These are phyloP conservation scores for Patella vulgata DNA, from an alignment of 1,140 invertebrate species.

Conservation along the genomic window DNA sequence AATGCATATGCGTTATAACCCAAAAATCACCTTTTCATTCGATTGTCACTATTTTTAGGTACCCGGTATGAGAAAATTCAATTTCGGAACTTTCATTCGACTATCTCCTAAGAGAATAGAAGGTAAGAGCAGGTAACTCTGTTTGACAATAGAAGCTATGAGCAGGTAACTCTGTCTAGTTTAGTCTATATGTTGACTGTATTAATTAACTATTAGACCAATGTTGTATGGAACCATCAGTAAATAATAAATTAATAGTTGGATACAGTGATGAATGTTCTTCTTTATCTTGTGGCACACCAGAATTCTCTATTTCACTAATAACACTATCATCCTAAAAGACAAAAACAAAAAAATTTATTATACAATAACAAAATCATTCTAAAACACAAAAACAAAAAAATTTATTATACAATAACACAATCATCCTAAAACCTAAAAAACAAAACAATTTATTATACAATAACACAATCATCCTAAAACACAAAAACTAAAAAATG, in stretches of 20 bases:
- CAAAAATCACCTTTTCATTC: no score
- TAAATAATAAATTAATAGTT: conserved; percentile 44
- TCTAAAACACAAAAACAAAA: conserved; percentile 23
- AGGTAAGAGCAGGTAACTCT: no score
- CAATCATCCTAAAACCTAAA: conserved; percentile 30
- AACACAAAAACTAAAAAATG: not conserved
- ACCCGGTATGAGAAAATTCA: no score
- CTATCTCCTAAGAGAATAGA: no score
- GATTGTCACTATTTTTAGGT: no score
- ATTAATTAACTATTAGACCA: no score
- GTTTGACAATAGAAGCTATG: no score
- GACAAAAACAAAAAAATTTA: not conserved
- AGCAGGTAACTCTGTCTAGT: no score
- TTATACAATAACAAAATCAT: conserved; percentile 16
- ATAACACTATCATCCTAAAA: conserved; percentile 34
- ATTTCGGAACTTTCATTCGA: no score
- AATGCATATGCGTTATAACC: no score
- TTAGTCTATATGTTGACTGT: no score
- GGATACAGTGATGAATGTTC: conserved; percentile 46
- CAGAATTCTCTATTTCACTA: conserved; percentile 26
- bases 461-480: conserved; percentile 31
- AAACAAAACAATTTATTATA: not conserved
- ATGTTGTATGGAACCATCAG: conserved; percentile 27
- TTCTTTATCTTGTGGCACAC: conserved; percentile 23
- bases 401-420: conserved; percentile 6